A percentile compares a stretch with the other conserved stretches of the same genome.
phyloP scores from a whole-genome alignment of 1,140 invertebrate genomes.

The Hyles euphorbiae region DNA sequence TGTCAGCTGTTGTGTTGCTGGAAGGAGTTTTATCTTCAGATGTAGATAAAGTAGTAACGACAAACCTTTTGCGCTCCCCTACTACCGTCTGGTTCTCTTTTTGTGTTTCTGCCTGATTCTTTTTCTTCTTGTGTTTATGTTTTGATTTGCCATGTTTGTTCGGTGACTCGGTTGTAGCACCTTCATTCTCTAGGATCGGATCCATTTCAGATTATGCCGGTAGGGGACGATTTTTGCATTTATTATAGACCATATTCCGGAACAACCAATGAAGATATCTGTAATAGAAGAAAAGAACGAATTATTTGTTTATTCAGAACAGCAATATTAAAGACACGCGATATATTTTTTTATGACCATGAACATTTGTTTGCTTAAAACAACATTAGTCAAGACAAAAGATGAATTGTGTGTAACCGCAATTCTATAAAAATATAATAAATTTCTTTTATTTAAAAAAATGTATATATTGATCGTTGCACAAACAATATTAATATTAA shows the following conservation, averaged over 20 bases:
- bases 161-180: constrained; percentile 53
- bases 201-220: constrained; percentile 50
- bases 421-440: no score
- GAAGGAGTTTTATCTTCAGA: constrained; percentile 49
- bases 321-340: no score
- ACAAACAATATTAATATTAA: no score
- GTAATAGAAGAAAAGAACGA: constrained; percentile 35
- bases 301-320: no score
- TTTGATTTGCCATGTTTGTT: constrained; percentile 59
- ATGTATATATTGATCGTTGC: no score
- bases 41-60: constrained; percentile 59
- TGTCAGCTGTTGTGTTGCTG: constrained; percentile 39
- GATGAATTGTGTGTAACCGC: no score
- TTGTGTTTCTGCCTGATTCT: constrained; percentile 39
- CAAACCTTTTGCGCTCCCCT: constrained; percentile 59
- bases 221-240: constrained; percentile 36
- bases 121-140: constrained; percentile 64
- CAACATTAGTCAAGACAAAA: no score
- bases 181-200: constrained; percentile 71
- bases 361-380: no score
- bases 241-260: constrained; percentile 52
- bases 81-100: constrained; percentile 58
- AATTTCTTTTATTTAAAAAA: no score
- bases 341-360: no score
- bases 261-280: constrained; percentile 36